Evolutionary conservation across 2,113 vertebrate genomes (phyloP).

Genomic region (Pavo muticus): DNA sequence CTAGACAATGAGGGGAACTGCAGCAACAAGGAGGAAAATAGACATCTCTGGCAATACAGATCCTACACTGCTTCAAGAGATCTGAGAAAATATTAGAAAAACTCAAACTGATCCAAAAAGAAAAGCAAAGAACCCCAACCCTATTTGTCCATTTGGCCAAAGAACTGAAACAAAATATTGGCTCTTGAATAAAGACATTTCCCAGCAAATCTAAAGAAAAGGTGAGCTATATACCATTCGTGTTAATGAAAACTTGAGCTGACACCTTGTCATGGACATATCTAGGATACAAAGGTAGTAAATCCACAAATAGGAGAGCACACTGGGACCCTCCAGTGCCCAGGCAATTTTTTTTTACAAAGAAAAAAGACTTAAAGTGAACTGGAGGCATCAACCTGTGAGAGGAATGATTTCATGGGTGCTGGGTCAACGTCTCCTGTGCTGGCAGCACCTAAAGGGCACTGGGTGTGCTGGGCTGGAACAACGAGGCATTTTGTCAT

Average conservation of each 20-base stretch:
- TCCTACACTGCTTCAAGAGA: not conserved
- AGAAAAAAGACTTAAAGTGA: not conserved
- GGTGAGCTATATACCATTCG: not conserved
- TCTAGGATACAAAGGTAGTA: not conserved
- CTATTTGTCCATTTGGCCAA: not conserved
- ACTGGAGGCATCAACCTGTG: not conserved
- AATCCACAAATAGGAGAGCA: not conserved
- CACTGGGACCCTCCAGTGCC: not conserved
- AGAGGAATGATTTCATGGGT: not conserved
- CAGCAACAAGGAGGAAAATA: not conserved
- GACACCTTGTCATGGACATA: not conserved
- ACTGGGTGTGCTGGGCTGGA: constrained; percentile 30
- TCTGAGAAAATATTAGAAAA: not conserved
- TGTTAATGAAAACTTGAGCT: not conserved
- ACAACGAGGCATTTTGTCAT: constrained; percentile 23
- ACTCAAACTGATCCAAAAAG: not conserved
- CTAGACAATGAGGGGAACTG: not conserved
- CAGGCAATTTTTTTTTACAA: not conserved
- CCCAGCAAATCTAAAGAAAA: not conserved
- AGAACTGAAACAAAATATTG: not conserved
- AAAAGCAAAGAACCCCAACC: not conserved
- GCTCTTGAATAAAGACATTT: not conserved
- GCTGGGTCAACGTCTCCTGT: not conserved
- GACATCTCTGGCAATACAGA: not conserved
- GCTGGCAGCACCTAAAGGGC: constrained; percentile 41